Evolutionary conservation across 2,797 vertebrate genomes (phyloP).

Genomic region (Sebastes kiyomatsui): DNA sequence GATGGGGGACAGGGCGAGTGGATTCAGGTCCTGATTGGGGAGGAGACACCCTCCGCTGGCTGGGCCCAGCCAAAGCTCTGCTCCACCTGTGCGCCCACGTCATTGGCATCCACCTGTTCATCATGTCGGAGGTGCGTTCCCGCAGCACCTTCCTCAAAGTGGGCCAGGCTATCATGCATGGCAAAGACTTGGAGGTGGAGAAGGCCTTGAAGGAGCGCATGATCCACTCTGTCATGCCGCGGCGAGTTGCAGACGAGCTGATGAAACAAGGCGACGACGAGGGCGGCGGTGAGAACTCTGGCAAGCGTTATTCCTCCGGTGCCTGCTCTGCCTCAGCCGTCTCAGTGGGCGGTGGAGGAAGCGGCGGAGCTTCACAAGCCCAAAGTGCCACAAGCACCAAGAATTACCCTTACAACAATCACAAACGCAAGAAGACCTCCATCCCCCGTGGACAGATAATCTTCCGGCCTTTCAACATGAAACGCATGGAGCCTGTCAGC

Average conservation of each 20-base stretch:
- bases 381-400: constrained; percentile 85
- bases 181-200: constrained; percentile 97
- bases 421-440: constrained; percentile 95
- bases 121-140: constrained; percentile 96
- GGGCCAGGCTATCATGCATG: constrained; percentile 98
- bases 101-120: constrained; percentile 94
- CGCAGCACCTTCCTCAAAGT: constrained; percentile 98
- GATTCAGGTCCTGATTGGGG: constrained; percentile 41
- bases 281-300: constrained; percentile 87
- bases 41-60: constrained; percentile 83
- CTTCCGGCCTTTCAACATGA: constrained; percentile 98
- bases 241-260: constrained; percentile 93
- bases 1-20: neutral
- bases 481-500: constrained; percentile 93
- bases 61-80: constrained; percentile 85
- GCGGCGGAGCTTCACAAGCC: constrained; percentile 51
- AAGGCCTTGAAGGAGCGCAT: constrained; percentile 98
- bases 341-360: constrained; percentile 57
- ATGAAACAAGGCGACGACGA: constrained; percentile 98
- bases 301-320: constrained; percentile 93
- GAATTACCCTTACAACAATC: constrained; percentile 72
- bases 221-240: constrained; percentile 99
- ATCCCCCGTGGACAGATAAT: constrained; percentile 93
- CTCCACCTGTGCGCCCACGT: constrained; percentile 94
- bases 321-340: constrained; percentile 75